These are phyloP conservation scores for Cosmopolites sordidus DNA, from an alignment of 2,888 invertebrate genomes.

Conservation along the genomic window DNA sequence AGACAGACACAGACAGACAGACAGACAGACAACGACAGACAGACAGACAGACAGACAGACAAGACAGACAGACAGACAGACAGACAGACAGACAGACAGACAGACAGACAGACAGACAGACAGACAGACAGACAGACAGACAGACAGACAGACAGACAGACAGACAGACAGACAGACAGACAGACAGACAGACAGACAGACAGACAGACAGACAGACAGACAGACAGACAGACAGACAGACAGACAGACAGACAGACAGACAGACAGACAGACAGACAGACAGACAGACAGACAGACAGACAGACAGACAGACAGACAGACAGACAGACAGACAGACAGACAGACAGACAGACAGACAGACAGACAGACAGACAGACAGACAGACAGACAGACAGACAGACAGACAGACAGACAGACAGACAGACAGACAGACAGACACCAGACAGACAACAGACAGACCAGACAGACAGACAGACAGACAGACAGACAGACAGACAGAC, in stretches of 20 bases:
- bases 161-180: slow-evolving; percentile 18
- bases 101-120: slow-evolving; percentile 15
- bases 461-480: slow-evolving; percentile 13
- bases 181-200: slow-evolving; percentile 18
- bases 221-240: slow-evolving; percentile 16
- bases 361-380: slow-evolving; percentile 18
- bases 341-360: slow-evolving; percentile 18
- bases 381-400: slow-evolving; percentile 17
- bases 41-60: too few species aligned
- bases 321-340: slow-evolving; percentile 17
- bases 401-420: slow-evolving; percentile 17
- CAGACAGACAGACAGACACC: slow-evolving; percentile 16
- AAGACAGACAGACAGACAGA: slow-evolving; percentile 12
- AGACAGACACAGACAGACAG: slow-evolving; percentile 15
- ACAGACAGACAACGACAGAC: slow-evolving; percentile 12
- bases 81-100: slow-evolving; percentile 15
- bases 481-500: slow-evolving; percentile 14
- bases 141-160: slow-evolving; percentile 12
- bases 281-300: slow-evolving; percentile 17
- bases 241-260: slow-evolving; percentile 16
- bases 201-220: slow-evolving; percentile 17
- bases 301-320: slow-evolving; percentile 18
- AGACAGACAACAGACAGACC: slow-evolving; percentile 15
- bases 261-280: slow-evolving; percentile 18
- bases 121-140: slow-evolving; percentile 14